Evolutionary conservation across 2,113 vertebrate genomes (phyloP).

Genomic region (Hemiscyllium ocellatum): DNA sequence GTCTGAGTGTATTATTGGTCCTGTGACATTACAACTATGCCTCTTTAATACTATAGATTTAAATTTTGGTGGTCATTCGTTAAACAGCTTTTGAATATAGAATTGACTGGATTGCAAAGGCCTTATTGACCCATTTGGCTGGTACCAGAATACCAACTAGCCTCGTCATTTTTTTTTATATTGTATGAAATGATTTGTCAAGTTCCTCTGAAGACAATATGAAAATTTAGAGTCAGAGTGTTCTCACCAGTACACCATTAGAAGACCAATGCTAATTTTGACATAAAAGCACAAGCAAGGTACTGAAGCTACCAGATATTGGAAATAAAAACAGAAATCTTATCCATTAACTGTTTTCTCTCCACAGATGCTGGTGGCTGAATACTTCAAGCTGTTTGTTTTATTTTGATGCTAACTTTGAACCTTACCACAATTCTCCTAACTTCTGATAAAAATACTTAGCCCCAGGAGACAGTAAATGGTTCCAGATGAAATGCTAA

Average conservation of each 20-base stretch:
- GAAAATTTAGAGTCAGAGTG: background rate
- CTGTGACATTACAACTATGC: background rate
- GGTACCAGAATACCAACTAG: background rate
- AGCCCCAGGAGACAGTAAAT: background rate
- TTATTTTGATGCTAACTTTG: background rate
- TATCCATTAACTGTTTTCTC: background rate
- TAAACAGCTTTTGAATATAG: background rate
- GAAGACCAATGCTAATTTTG: background rate
- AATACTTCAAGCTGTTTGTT: background rate
- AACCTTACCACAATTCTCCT: background rate
- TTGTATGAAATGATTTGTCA: background rate
- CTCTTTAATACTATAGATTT: background rate
- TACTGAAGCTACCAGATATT: background rate
- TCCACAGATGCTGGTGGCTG: background rate
- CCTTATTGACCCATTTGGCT: background rate
- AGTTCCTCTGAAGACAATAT: background rate
- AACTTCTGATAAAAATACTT: background rate
- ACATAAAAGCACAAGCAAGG: background rate
- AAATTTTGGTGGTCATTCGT: background rate
- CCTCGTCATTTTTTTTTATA: background rate
- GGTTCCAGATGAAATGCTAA: background rate
- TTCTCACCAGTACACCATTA: no score
- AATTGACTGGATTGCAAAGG: background rate
- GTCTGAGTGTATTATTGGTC: no score
- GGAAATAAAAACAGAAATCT: background rate